Percentiles rank a stretch among this genome's conserved stretches.
These are phyloP conservation scores for Gordius sp. DNA, from an alignment of 2,888 invertebrate species.

Conservation along the genomic window DNA sequence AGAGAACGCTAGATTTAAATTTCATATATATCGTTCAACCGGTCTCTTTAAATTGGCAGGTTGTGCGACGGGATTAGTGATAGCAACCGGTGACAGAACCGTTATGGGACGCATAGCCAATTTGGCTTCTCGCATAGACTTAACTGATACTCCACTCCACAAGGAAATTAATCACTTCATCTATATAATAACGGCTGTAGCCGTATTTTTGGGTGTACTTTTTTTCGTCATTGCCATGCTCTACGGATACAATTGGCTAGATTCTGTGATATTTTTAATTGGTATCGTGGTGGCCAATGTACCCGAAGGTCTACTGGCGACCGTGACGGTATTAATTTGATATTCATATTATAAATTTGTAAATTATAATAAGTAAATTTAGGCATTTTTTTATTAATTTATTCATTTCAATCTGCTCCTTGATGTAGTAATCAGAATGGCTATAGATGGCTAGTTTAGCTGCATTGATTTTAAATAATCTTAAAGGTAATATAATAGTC, in stretches of 20 bases:
- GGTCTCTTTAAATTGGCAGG: conserved; percentile 18
- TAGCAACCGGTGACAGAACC: conserved; percentile 35
- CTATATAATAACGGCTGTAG: conserved; percentile 26
- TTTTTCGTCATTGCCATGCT: conserved; percentile 91
- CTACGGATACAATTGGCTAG: conserved; percentile 90
- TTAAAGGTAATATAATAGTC: no score
- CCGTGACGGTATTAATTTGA: conserved; percentile 77
- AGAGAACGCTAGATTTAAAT: no score
- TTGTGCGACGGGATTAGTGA: conserved; percentile 36
- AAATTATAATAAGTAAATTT: no score
- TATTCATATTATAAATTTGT: no score
- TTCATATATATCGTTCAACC: conserved; percentile 16
- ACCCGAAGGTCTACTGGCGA: conserved; percentile 87
- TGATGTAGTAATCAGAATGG: no score
- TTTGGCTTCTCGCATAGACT: conserved; percentile 18
- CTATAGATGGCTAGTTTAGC: no score
- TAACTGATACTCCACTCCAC: conserved; percentile 18
- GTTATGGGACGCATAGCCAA: conserved; percentile 19
- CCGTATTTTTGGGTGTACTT: conserved; percentile 39
- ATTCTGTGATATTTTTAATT: conserved; percentile 93
- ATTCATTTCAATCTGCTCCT: no score
- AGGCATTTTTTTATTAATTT: no score
- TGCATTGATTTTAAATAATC: no score
- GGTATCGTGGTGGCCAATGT: conserved; percentile 99
- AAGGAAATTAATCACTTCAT: conserved; percentile 24